Conservation (phyloP, 2,113 vertebrate species). For the Fregata magnificens region DNA sequence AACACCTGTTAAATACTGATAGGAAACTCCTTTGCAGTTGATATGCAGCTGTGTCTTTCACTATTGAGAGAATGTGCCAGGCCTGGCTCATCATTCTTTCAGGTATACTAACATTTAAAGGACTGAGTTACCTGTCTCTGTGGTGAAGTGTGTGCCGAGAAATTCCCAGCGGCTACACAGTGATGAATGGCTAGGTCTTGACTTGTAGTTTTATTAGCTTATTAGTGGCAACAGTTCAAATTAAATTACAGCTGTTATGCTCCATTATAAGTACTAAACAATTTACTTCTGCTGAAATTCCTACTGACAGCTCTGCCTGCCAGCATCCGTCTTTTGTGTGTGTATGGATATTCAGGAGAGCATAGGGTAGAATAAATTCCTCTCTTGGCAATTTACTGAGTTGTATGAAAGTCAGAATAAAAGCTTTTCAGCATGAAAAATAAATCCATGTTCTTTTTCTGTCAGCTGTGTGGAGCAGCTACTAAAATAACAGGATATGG, state of each 20-base stretch:
- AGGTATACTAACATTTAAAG: neutral
- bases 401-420: conserved; percentile 66
- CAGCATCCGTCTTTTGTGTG: conserved; percentile 53
- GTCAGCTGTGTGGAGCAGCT: neutral
- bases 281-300: conserved; percentile 72
- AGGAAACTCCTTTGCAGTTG: conserved; percentile 8
- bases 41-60: neutral
- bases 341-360: conserved; percentile 57
- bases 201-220: conserved; percentile 62
- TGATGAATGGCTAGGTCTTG: conserved; percentile 42
- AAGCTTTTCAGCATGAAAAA: conserved; percentile 58
- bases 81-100: neutral
- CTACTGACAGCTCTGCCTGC: conserved; percentile 46
- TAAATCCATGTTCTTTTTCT: conserved; percentile 16
- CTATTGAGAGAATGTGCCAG: neutral
- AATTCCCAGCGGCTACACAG: neutral
- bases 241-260: conserved; percentile 75
- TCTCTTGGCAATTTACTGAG: conserved; percentile 55
- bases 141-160: conserved; percentile 5
- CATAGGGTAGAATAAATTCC: conserved; percentile 46
- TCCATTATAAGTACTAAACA: conserved; percentile 71
- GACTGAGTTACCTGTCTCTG: conserved; percentile 24
- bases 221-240: conserved; percentile 74
- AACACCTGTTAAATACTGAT: conserved; percentile 47
- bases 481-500: neutral